These are phyloP conservation scores for Trichomalopsis sarcophagae DNA, from an alignment of 1,140 invertebrate genomes.

Conservation along the genomic window DNA sequence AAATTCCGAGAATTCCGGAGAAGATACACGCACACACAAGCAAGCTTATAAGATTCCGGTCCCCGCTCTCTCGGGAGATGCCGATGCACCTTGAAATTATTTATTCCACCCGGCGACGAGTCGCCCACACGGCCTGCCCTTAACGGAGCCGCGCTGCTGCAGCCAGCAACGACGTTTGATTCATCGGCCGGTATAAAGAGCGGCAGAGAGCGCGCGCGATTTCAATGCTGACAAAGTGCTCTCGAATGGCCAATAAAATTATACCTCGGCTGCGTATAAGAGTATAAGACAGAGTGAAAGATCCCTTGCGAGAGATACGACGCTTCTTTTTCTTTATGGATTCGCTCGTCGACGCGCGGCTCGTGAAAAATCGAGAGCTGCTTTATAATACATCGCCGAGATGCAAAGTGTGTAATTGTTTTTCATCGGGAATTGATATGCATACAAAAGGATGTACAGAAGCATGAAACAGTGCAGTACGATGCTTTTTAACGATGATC, in stretches of 20 bases:
- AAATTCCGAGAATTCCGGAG: constrained; percentile 56
- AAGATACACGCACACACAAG: background rate
- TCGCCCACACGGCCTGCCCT: constrained; percentile 55
- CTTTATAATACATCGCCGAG: background rate
- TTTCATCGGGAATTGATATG: background rate
- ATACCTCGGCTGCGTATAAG: background rate
- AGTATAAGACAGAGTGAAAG: background rate
- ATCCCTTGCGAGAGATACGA: background rate
- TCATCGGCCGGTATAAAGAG: constrained; percentile 36
- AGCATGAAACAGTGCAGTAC: background rate
- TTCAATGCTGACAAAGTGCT: constrained; percentile 40
- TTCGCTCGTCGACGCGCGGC: background rate
- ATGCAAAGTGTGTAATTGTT: background rate
- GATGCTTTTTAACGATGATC: background rate
- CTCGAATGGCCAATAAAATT: constrained; percentile 32
- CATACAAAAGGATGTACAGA: background rate
- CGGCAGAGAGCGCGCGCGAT: background rate
- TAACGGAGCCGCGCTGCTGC: constrained; percentile 34
- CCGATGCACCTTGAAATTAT: constrained; percentile 62
- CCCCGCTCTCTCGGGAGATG: constrained; percentile 48
- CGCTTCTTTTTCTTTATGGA: background rate
- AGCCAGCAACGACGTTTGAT: constrained; percentile 16
- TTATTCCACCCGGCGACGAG: constrained; percentile 37
- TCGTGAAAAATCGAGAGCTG: constrained; percentile 13
- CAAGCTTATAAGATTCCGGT: constrained; percentile 43